These are phyloP conservation scores for Penaeus indicus DNA, from an alignment of 1,140 invertebrate genomes.

Conservation along the genomic window DNA sequence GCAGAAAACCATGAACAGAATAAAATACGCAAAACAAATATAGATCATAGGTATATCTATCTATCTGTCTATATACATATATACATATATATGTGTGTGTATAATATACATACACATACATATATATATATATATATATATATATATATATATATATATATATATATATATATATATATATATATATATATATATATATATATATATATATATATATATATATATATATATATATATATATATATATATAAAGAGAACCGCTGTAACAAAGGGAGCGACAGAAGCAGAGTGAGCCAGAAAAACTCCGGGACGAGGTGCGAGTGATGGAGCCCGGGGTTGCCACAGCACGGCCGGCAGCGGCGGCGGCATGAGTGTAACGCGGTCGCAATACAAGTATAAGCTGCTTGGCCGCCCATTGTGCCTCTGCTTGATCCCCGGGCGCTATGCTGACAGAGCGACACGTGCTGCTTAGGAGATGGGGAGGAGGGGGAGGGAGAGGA, in stretches of 20 bases:
- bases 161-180: constrained; percentile 40
- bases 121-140: constrained; percentile 7
- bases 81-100: not conserved
- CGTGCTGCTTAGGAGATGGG: not conserved
- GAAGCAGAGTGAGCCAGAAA: too few species aligned
- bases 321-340: too few species aligned
- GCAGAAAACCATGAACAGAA: too few species aligned
- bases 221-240: not conserved
- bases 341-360: too few species aligned
- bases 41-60: too few species aligned
- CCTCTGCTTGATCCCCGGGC: too few species aligned
- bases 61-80: not conserved
- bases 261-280: too few species aligned
- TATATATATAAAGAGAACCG: not conserved
- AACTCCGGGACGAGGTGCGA: too few species aligned
- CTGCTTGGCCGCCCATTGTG: too few species aligned
- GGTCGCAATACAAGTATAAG: too few species aligned
- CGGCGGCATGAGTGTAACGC: too few species aligned
- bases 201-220: not conserved
- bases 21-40: too few species aligned
- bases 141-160: not conserved
- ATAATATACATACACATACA: not conserved
- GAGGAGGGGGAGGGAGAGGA: not conserved
- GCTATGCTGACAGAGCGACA: not conserved
- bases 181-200: constrained; percentile 44